Evolutionary conservation across 1,140 invertebrate species (phyloP).

Genomic region (Tetragnatha versicolor): DNA sequence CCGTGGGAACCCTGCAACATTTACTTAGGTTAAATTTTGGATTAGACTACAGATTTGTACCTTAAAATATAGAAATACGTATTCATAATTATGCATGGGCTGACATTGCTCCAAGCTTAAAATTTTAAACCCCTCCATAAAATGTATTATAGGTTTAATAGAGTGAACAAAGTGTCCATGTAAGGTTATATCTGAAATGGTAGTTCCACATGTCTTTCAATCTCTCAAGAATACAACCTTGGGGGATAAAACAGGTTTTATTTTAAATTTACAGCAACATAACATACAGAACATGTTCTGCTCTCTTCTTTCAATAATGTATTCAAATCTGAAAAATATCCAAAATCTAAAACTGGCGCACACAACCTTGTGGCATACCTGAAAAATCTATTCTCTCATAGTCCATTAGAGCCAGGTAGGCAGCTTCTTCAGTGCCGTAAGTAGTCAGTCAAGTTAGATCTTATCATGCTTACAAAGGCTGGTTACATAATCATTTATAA

Average conservation of each 20-base stretch:
- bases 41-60: too few relatives aligned
- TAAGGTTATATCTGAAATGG: too few relatives aligned
- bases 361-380: neutral
- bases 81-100: too few relatives aligned
- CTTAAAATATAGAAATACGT: too few relatives aligned
- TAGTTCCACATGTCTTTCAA: too few relatives aligned
- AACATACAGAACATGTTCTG: conserved; percentile 53
- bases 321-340: neutral
- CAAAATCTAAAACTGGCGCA: neutral
- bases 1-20: too few relatives aligned
- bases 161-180: too few relatives aligned
- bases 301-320: conserved; percentile 32
- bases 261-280: conserved; percentile 55
- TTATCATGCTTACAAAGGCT: neutral
- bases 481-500: neutral
- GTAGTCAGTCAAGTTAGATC: neutral
- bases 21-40: too few relatives aligned
- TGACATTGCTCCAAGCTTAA: too few relatives aligned
- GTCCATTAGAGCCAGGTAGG: neutral
- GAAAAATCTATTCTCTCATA: neutral
- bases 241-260: conserved; percentile 55
- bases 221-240: too few relatives aligned
- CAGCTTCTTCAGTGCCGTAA: neutral
- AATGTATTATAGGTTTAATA: too few relatives aligned
- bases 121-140: too few relatives aligned